phyloP scores from a whole-genome alignment of 2,888 invertebrate genomes.

The Sialis fuliginosa region DNA sequence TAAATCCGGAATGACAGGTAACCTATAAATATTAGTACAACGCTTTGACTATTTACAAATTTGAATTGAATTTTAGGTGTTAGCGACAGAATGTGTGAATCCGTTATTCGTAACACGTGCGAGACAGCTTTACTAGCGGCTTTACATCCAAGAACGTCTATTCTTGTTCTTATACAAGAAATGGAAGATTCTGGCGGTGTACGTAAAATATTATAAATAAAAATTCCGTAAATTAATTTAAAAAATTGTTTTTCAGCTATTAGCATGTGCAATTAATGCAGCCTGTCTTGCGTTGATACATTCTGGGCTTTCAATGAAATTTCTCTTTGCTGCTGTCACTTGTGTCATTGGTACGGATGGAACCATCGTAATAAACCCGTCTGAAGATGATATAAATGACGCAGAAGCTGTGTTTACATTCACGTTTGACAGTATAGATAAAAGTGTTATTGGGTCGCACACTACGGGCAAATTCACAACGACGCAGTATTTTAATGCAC shows the following conservation, averaged over 20 bases:
- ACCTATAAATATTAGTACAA: background rate
- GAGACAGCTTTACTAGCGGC: conserved; percentile 52
- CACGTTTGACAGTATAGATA: conserved; percentile 51
- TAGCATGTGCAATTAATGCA: conserved; percentile 69
- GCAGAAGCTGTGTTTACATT: conserved; percentile 48
- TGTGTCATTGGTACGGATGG: conserved; percentile 47
- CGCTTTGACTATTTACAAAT: background rate
- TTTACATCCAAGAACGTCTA: conserved; percentile 63
- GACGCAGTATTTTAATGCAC: conserved; percentile 44
- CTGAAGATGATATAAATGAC: conserved; percentile 24
- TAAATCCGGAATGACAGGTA: conserved; percentile 53
- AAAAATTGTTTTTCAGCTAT: conserved; percentile 31
- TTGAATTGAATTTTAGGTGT: conserved; percentile 26
- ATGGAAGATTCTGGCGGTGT: conserved; percentile 71
- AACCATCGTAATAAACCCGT: conserved; percentile 24
- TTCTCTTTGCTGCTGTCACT: conserved; percentile 59
- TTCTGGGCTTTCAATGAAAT: conserved; percentile 69
- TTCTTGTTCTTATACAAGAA: conserved; percentile 70
- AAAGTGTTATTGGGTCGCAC: conserved; percentile 40
- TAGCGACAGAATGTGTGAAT: conserved; percentile 54
- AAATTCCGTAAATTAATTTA: background rate
- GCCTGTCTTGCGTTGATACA: conserved; percentile 67
- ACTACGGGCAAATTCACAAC: conserved; percentile 52
- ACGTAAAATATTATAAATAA: conserved; percentile 7
- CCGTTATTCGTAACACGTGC: conserved; percentile 56